phyloP scores from a whole-genome alignment of 1,140 invertebrate genomes.

The Idris sp. region DNA sequence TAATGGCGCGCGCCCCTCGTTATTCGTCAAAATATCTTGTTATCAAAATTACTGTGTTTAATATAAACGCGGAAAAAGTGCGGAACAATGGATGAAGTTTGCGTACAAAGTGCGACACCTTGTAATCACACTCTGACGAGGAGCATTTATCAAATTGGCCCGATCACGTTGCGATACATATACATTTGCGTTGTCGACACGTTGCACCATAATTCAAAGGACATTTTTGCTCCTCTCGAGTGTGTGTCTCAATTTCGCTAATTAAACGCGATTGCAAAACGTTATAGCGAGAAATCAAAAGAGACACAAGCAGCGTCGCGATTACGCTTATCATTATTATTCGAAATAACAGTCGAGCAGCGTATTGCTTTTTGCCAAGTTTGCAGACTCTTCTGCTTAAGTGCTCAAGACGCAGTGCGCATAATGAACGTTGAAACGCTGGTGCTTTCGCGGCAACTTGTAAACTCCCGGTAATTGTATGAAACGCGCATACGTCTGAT shows the following conservation, averaged over 20 bases:
- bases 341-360: constrained; percentile 47
- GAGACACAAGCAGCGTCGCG: constrained; percentile 17
- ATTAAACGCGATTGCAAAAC: constrained; percentile 32
- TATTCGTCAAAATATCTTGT: constrained; percentile 32
- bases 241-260: constrained; percentile 39
- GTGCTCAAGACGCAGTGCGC: constrained; percentile 49
- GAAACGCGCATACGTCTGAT: constrained; percentile 57
- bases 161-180: constrained; percentile 29
- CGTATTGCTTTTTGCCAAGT: constrained; percentile 57
- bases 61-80: constrained; percentile 38
- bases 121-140: constrained; percentile 3
- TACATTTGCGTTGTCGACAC: background rate
- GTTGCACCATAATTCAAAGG: constrained; percentile 3
- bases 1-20: constrained; percentile 17
- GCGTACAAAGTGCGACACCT: background rate
- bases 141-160: constrained; percentile 28
- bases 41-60: constrained; percentile 38
- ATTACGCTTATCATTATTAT: constrained; percentile 53
- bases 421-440: constrained; percentile 60
- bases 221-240: constrained; percentile 1
- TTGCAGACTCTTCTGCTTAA: constrained; percentile 49
- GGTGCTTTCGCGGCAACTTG: constrained; percentile 52
- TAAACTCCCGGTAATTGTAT: constrained; percentile 54
- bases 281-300: constrained; percentile 13
- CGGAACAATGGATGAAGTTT: background rate